Base-by-base conservation (phyloP, 2,113 vertebrate species). In the Festucalex cinctus region DNA sequence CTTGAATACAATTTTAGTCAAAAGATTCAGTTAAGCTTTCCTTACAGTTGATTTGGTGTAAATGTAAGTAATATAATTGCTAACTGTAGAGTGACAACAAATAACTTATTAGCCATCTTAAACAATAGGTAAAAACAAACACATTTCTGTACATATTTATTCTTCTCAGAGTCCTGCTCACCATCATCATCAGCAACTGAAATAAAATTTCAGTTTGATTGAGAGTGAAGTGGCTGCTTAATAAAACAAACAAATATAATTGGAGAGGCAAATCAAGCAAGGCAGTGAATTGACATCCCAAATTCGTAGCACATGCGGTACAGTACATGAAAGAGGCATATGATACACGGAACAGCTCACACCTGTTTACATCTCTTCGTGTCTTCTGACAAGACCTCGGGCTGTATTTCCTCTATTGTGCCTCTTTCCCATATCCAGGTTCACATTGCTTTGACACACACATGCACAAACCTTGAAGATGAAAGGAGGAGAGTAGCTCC, bases 401-500 rank as follows among this genome's bases (percentile, higher is more conserved):
- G 88, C 92, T 91, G 90, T 86, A 87, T 93, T 89, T 90, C 84
- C 80, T 74, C 73, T 76, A 81, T 88, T 90, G 91, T 81, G 72
- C 88, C 83, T 82, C 90, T 79, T 83, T 71, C 69, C 82, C 85
- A 75, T 80, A 89, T 90, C 86, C 75, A 79, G 86, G 85, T 85
- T 83, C 89, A 88, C 92, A 76, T 71, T 89, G 88, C 90, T 81
- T 66, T 91, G 88, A 36, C 48, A 63, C 62, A 72, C 58, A 58
- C 58, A 69, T 12, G 81, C 92, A 88, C 79, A 86, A 89, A 83
- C 88, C 89, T 88, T 71, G 88, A 95, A 94, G 95, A 97, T 98
- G 94, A 98, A 97, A 98, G 95, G 90, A 84, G 90, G 88, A 94
- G 90, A 93, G 91, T 89, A 91, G 91, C 90, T 95, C 94, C 94